Conservation (phyloP, 2,797 vertebrate genomes). For the Anableps anableps region DNA sequence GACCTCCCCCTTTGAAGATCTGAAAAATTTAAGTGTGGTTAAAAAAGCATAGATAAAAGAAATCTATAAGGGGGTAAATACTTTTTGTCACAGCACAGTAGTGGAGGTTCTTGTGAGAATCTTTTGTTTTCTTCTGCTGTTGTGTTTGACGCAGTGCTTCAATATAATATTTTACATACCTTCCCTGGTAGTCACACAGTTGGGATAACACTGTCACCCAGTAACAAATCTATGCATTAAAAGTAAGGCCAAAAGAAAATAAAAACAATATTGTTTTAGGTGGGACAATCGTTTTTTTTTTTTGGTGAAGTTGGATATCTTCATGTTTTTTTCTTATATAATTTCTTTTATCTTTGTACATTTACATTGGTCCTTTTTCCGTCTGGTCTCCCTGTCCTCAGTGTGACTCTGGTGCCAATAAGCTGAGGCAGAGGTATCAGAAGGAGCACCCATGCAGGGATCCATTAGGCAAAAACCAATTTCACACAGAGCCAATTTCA, state of each 20-base stretch:
- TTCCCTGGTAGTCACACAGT: neutral
- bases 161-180: neutral
- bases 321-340: neutral
- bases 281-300: neutral
- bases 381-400: conserved; percentile 62
- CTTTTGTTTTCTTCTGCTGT: neutral
- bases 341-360: conserved; percentile 12
- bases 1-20: too few species aligned
- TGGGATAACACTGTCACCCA: neutral
- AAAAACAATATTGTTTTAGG: neutral
- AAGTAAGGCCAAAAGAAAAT: neutral
- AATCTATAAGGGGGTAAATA: neutral
- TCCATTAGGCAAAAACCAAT: conserved; percentile 88
- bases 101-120: conserved; percentile 7
- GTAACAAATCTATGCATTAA: neutral
- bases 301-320: neutral
- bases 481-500: conserved; percentile 88
- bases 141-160: neutral
- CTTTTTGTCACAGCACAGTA: neutral
- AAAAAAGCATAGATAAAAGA: neutral
- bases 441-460: conserved; percentile 81
- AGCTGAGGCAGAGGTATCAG: conserved; percentile 74
- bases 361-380: conserved; percentile 58
- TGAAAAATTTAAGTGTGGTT: too few species aligned
- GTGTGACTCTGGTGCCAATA: conserved; percentile 75